Conservation (phyloP, 2,797 vertebrate genomes). For the Cyclura pinguis region DNA sequence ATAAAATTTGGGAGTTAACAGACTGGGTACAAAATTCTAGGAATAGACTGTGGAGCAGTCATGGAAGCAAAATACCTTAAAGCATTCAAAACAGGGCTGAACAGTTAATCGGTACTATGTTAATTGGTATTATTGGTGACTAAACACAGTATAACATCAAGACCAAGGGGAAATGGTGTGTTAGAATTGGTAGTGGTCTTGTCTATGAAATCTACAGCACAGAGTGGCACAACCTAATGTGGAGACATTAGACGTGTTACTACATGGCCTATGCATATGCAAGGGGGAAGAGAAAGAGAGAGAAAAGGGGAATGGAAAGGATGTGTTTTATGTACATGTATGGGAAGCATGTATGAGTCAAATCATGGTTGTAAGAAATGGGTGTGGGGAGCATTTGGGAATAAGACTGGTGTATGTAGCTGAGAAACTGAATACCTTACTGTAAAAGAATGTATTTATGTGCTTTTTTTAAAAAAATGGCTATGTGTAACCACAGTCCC, state of each 20-base stretch:
- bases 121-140: too few species aligned
- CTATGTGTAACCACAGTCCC: constrained; percentile 5
- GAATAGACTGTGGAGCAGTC: neutral
- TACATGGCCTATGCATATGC: neutral
- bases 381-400: neutral
- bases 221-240: neutral
- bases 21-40: neutral
- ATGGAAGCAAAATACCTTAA: neutral
- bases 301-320: neutral
- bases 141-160: neutral
- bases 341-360: neutral
- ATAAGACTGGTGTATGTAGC: neutral
- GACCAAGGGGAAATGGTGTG: neutral
- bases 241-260: neutral
- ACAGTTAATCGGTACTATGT: too few species aligned
- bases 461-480: constrained; percentile 20
- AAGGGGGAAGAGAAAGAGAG: neutral
- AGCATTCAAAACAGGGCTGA: neutral
- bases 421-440: constrained; percentile 8
- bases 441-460: neutral
- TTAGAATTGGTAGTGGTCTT: neutral
- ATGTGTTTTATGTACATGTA: neutral
- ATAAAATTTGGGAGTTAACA: neutral
- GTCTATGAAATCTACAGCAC: neutral
- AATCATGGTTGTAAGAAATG: neutral